Base-by-base conservation (phyloP, 2,888 invertebrate genomes). In the Cataglyphis altisquamis region DNA sequence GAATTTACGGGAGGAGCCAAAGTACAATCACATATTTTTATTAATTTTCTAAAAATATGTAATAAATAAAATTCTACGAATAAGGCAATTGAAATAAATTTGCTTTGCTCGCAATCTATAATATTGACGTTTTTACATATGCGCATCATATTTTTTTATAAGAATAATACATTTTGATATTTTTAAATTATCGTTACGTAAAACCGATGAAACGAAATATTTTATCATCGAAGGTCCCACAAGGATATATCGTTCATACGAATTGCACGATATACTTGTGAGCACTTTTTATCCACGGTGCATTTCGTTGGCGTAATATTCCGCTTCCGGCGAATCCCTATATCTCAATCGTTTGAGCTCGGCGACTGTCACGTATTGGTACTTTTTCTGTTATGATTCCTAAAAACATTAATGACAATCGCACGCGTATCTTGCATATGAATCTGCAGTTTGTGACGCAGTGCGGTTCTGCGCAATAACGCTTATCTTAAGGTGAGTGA, bases 351-450 rank as follows among this genome's bases (percentile, higher is more conserved):
- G 39, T 52, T 66, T 25, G 52, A 25, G 5, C 21, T 10, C 25
- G 12, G 1, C 18, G 29, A 66, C 75, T 12, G 12, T 66, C 18
- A 29, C 66, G 29, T 63, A 66, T 77, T 12, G 41, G 15, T 39
- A 67, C 6, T 9, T 45, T 10, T 39, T 68, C 57, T 21, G 32
- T 41, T 57, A 67, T 55, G 39, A 21, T 9, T 29, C 41, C 15
- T 67, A 67, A 68, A 52, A 41, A 18, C 12, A 52, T 66, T 66
- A 55, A 67, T 41, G 57, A 77, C 6, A n/a, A 29, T 67, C 41
- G 18, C 36, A 36, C 39, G 64, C 8, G n/a, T 21, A 63, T 15
- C 15, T 41, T 57, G n/a, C 52, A 41, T 66, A 64, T 25, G 25
- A 36, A 75, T 52, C 52, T 55, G 15, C 15, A 64, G 36, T 66